Evolutionary conservation across 2,113 vertebrate genomes (phyloP).

Genomic region (Sphaerodactylus townsendi): DNA sequence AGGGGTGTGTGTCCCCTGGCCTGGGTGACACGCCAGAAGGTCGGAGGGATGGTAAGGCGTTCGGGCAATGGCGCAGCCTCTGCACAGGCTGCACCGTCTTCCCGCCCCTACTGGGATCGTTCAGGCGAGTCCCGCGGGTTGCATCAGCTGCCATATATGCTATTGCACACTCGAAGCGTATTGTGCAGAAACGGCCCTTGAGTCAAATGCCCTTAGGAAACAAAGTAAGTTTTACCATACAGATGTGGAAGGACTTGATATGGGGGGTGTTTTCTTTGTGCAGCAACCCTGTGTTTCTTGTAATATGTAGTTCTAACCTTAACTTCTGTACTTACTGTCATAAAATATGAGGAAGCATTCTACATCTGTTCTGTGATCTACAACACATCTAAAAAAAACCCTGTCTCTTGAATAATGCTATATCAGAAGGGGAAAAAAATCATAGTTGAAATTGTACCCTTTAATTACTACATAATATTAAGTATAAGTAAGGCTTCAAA

Average conservation of each 20-base stretch:
- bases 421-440: not conserved
- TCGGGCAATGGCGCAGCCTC: no score
- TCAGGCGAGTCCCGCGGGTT: no score
- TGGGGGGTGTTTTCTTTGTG: not conserved
- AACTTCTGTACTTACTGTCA: not conserved
- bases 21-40: no score
- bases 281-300: not conserved
- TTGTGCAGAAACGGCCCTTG: no score
- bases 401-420: slow-evolving; percentile 3
- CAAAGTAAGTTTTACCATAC: not conserved
- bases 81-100: no score
- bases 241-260: not conserved
- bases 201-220: no score
- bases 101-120: no score
- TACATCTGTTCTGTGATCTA: not conserved
- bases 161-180: no score
- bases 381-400: not conserved
- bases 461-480: slow-evolving; percentile 56
- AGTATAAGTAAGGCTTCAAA: slow-evolving; percentile 66
- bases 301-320: not conserved
- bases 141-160: no score
- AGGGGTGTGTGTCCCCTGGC: no score
- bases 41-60: no score
- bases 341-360: not conserved
- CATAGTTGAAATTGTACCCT: slow-evolving; percentile 55